A percentile compares a stretch with the other conserved stretches of the same genome.
phyloP scores from a whole-genome alignment of 2,888 invertebrate genomes.

The Pseudanteris insignis region DNA sequence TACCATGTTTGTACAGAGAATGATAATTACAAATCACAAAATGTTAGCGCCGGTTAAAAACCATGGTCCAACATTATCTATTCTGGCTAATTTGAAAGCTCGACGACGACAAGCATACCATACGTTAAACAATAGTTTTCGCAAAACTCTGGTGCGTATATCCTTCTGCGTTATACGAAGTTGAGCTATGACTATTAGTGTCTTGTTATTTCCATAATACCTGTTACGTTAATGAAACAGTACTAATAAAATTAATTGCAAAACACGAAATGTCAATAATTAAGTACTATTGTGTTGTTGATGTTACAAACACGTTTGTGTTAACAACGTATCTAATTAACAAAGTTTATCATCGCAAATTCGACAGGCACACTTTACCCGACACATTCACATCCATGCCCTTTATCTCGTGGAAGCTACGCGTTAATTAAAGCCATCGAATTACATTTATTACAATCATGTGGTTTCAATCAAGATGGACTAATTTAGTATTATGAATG shows the following conservation, averaged over 20 bases:
- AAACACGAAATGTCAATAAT: conserved; percentile 17
- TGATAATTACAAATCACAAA: too few species aligned
- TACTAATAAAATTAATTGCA: conserved; percentile 15
- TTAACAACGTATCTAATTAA: conserved; percentile 22
- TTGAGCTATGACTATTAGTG: conserved; percentile 13
- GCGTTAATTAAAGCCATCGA: conserved; percentile 22
- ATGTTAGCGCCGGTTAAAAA: too few species aligned
- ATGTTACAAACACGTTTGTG: conserved; percentile 7
- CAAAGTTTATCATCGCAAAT: conserved; percentile 18
- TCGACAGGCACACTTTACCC: too few species aligned
- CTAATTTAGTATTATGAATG: conserved; percentile 24
- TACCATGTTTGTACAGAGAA: too few species aligned
- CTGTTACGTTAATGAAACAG: neutral
- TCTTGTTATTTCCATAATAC: conserved; percentile 27
- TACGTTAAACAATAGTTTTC: too few species aligned
- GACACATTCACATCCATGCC: conserved; percentile 8
- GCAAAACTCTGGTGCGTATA: too few species aligned
- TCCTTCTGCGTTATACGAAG: conserved; percentile 18
- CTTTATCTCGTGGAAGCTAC: conserved; percentile 1
- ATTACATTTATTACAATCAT: conserved; percentile 27
- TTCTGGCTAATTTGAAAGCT: too few species aligned
- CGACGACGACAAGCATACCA: too few species aligned
- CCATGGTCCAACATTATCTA: too few species aligned
- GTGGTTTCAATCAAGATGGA: conserved; percentile 19
- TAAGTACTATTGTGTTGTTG: conserved; percentile 12